A percentile compares a stretch with the other conserved stretches of the same genome.
Conservation (phyloP, 1,140 invertebrate species). For the Tachypleus tridentatus region DNA sequence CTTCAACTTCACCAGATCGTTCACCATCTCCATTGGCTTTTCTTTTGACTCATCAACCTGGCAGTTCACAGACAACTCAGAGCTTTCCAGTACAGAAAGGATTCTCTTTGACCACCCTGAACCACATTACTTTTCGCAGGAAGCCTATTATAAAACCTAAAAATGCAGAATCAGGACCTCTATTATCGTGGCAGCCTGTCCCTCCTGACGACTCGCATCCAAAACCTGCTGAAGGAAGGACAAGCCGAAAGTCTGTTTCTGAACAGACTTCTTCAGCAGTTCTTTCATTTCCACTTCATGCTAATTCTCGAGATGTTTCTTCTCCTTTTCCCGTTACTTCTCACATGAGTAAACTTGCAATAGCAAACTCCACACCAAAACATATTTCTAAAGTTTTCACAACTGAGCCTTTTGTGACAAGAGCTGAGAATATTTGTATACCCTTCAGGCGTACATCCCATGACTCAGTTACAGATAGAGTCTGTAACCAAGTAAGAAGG, state of each 20-base stretch:
- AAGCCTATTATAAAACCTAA: slow-evolving; percentile 61
- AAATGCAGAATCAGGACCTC: slow-evolving; percentile 72
- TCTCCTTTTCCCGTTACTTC: no score
- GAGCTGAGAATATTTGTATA: no score
- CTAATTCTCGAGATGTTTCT: no score
- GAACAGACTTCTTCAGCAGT: slow-evolving; percentile 16
- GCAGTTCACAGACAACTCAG: slow-evolving; percentile 37
- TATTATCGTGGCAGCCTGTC: slow-evolving; percentile 66
- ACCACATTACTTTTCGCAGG: slow-evolving; percentile 52
- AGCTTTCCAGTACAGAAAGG: slow-evolving; percentile 45
- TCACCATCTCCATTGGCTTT: slow-evolving; percentile 73
- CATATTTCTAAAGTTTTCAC: no score
- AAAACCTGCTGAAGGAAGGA: slow-evolving; percentile 18
- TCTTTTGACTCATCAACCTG: slow-evolving; percentile 35
- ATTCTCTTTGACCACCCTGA: slow-evolving; percentile 35
- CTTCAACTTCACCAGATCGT: slow-evolving; percentile 65
- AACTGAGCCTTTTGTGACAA: no score
- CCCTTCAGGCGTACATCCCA: no score
- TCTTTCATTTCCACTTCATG: slow-evolving; percentile 9
- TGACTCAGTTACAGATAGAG: no score
- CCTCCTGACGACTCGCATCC: slow-evolving; percentile 60
- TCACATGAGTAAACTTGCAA: no score
- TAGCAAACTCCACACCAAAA: no score
- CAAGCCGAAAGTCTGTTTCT: slow-evolving; percentile 16
- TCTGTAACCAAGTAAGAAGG: no score